Base-by-base conservation (phyloP, 2,797 vertebrate genomes). In the Tenualosa ilisha region DNA sequence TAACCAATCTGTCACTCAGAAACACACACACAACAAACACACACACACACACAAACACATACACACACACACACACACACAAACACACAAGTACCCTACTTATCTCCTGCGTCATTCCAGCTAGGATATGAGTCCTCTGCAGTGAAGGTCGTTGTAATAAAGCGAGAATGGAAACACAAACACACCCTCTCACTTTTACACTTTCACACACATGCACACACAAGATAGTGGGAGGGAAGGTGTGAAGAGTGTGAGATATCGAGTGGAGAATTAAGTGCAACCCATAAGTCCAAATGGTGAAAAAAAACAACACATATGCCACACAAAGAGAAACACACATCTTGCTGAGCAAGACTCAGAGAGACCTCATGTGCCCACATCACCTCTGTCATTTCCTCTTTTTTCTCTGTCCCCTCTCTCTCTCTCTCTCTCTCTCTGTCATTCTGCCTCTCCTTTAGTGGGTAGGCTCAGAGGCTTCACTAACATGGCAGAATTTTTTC, bases 171-270 rank as follows among this genome's bases (percentile, higher is more conserved):
- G 72, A 79, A 40, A 79, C 68, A 43, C 13, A 75, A 75, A 43
- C 40, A 75, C 40, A 9, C 37, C 6, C 72, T 79, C 37, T 79
- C 40, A 79, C 15, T 43, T 79, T 46, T 79, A 79, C 72, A 79
- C 72, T 37, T 37, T 72, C 12, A 72, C 65, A 68, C 63, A 31
- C 63, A 65, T 5, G 43, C 17, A 75, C 65, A 63, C 65, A 40
- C 65, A 15, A 65, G 26, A 56, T 24, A 26, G 6, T 0, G 1
- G 15, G 82, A 68, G 50, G 0, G 82, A 63, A 31, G 46, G 68
- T 83, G 49, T 79, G 50, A 83, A 87, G 37, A 24, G 75, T 81
- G 86, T 79, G 81, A 87, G 81, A 85, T 81, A 85, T 83, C 31
- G 85, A 63, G 50, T 81, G 54, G 54, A 83, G 49, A 43, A 40